phyloP scores from a whole-genome alignment of 2,113 vertebrate species.

The Epinephelus fuscoguttatus region DNA sequence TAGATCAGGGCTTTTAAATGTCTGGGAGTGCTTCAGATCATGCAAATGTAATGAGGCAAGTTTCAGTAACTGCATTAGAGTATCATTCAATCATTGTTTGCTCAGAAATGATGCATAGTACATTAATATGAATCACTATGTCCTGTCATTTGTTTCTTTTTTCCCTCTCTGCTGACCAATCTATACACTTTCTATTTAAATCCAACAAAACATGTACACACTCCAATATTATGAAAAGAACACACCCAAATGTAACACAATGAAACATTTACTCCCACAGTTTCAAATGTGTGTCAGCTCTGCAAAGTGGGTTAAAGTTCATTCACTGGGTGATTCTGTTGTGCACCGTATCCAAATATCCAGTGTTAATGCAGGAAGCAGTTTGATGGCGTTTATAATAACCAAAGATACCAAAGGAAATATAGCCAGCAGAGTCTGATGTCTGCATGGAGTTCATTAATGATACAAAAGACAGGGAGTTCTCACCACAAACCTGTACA shows the following conservation, averaged over 20 bases:
- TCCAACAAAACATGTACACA: not conserved
- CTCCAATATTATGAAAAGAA: not conserved
- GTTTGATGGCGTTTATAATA: not conserved
- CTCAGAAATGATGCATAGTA: not conserved
- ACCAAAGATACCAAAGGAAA: not conserved
- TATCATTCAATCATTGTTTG: not conserved
- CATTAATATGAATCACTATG: not conserved
- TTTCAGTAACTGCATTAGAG: slow-evolving; percentile 45
- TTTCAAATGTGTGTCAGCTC: not conserved
- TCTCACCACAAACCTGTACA: not conserved
- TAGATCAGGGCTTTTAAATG: slow-evolving; percentile 11
- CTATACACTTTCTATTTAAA: not conserved
- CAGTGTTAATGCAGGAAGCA: not conserved
- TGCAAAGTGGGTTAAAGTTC: not conserved
- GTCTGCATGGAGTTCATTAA: not conserved
- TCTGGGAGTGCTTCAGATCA: slow-evolving; percentile 30
- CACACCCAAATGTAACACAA: not conserved
- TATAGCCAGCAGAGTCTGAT: not conserved
- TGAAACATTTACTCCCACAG: not conserved
- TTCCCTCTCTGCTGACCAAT: not conserved
- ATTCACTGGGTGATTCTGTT: not conserved
- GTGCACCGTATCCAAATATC: not conserved
- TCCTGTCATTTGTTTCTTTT: not conserved
- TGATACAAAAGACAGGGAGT: not conserved
- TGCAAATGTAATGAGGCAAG: slow-evolving; percentile 21